Evolutionary conservation across 2,113 vertebrate species (phyloP).

Genomic region (Nothocercus nigrocapillus): DNA sequence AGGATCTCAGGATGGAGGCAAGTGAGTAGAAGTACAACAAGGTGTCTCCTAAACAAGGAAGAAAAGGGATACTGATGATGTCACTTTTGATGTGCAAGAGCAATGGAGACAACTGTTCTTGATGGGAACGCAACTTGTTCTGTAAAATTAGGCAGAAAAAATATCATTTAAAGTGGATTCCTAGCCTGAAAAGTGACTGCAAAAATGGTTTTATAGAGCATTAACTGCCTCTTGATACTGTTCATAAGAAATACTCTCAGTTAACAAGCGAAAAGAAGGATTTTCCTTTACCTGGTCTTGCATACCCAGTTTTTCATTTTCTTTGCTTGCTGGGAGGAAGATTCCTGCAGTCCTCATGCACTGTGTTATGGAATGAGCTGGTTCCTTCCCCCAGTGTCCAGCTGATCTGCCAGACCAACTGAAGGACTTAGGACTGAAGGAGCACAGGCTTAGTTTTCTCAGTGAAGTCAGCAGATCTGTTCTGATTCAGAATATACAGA

Average conservation of each 20-base stretch:
- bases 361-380: not conserved
- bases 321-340: not conserved
- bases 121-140: not conserved
- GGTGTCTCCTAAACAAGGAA: not conserved
- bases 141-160: not conserved
- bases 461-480: not conserved
- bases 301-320: not conserved
- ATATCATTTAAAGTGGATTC: conserved; percentile 17
- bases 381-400: not conserved
- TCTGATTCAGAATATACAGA: fast-evolving
- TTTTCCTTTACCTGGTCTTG: not conserved
- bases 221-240: not conserved
- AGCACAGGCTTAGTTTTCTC: not conserved
- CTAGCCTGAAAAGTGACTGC: conserved; percentile 14
- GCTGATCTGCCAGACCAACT: not conserved
- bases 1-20: not conserved
- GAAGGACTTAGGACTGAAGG: not conserved
- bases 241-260: not conserved
- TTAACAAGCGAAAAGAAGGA: not conserved
- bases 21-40: not conserved
- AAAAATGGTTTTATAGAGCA: conserved; percentile 15
- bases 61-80: not conserved
- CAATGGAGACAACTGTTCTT: not conserved
- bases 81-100: not conserved
- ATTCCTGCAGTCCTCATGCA: not conserved